Evolutionary conservation across 2,113 vertebrate genomes (phyloP).

Genomic region (Cynocephalus volans): DNA sequence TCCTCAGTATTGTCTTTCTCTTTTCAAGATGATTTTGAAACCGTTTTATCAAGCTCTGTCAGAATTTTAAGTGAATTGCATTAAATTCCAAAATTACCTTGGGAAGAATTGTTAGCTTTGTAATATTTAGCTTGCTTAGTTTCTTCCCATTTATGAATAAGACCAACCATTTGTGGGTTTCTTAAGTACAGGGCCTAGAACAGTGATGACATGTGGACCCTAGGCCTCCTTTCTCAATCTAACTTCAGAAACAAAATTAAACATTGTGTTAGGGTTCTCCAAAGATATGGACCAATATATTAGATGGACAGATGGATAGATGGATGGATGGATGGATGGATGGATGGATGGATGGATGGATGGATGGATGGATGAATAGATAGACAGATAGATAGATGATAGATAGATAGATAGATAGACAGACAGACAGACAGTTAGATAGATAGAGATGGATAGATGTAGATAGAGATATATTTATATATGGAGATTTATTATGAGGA

Average conservation of each 20-base stretch:
- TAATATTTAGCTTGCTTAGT: conserved; percentile 25
- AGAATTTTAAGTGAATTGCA: conserved; percentile 69
- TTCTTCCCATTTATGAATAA: conserved; percentile 50
- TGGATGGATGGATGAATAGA: not conserved
- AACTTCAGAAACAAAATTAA: conserved; percentile 64
- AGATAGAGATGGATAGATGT: no score
- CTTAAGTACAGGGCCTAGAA: not conserved
- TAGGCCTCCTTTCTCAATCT: not conserved
- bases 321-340: no score
- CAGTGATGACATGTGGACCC: not conserved
- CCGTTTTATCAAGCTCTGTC: conserved; percentile 65
- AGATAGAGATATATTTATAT: not conserved
- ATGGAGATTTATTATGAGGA: not conserved
- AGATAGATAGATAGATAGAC: no score
- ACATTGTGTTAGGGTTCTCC: not conserved
- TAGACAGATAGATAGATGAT: no score
- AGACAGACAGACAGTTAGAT: no score
- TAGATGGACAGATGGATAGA: not conserved
- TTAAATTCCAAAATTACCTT: conserved; percentile 57
- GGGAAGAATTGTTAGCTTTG: conserved; percentile 37
- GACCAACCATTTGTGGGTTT: not conserved
- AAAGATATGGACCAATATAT: not conserved
- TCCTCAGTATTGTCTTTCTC: conserved; percentile 58
- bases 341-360: no score
- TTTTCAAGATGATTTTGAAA: conserved; percentile 70